These are phyloP conservation scores for Pseudomyrmex pallidus DNA, from an alignment of 1,140 invertebrate genomes.

Conservation along the genomic window DNA sequence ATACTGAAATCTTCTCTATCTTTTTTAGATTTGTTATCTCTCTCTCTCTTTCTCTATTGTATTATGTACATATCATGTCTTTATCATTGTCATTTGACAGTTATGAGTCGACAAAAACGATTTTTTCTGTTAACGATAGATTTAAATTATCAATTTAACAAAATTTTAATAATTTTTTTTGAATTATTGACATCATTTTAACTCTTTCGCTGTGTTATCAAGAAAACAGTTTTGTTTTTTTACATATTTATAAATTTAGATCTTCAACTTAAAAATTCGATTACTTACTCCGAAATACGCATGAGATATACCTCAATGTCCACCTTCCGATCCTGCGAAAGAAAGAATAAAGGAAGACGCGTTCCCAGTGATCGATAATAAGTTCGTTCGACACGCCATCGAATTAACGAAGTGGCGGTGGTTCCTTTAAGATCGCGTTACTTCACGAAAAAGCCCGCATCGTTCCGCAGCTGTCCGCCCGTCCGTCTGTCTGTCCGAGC, in stretches of 20 bases:
- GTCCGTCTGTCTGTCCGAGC: conserved; percentile 45
- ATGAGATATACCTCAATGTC: conserved; percentile 11
- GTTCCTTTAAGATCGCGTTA: conserved; percentile 44
- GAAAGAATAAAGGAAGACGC: conserved; percentile 24
- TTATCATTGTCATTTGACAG: no score
- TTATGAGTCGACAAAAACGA: no score
- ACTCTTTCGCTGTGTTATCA: neutral
- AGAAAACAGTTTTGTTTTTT: neutral
- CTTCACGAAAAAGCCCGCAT: conserved; percentile 45
- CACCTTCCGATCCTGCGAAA: conserved; percentile 9
- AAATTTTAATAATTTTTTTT: no score
- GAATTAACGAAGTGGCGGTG: conserved; percentile 59
- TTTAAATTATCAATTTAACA: no score
- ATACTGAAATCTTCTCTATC: neutral
- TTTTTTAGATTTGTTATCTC: neutral
- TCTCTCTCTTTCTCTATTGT: neutral
- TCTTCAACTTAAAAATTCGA: neutral
- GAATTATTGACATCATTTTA: neutral
- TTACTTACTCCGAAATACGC: neutral
- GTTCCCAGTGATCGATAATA: conserved; percentile 56
- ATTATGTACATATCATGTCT: no score
- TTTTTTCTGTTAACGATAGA: no score
- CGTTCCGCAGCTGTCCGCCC: conserved; percentile 55
- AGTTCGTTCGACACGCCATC: conserved; percentile 63
- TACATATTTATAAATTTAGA: neutral